phyloP scores from a whole-genome alignment of 2,888 invertebrate genomes.

The Apotomis capreana region DNA sequence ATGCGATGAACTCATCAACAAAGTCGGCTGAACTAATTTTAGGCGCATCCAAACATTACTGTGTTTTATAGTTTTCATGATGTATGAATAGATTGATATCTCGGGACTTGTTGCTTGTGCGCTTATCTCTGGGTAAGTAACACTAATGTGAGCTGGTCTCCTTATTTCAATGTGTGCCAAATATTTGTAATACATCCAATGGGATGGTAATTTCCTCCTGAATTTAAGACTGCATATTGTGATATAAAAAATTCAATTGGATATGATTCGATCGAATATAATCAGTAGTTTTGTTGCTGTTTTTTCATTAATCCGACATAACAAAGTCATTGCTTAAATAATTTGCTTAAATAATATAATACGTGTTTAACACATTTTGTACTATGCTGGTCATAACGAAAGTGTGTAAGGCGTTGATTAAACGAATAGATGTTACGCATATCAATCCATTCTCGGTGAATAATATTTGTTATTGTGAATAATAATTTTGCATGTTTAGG shows the following conservation, averaged over 20 bases:
- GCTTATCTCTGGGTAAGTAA: slow-evolving; percentile 69
- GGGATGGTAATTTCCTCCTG: slow-evolving; percentile 50
- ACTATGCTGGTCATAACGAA: slow-evolving; percentile 73
- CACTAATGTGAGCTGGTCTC: slow-evolving; percentile 64
- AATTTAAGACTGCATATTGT: slow-evolving; percentile 72
- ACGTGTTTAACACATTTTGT: slow-evolving; percentile 55
- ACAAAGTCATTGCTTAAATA: slow-evolving; percentile 12
- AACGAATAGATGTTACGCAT: slow-evolving; percentile 25
- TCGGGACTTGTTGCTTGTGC: slow-evolving; percentile 62
- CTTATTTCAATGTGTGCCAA: slow-evolving; percentile 64
- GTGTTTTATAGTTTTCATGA: slow-evolving; percentile 56
- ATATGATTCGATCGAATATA: slow-evolving; percentile 26
- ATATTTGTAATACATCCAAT: slow-evolving; percentile 51
- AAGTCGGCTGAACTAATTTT: slow-evolving; percentile 71
- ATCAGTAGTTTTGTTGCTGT: slow-evolving; percentile 8
- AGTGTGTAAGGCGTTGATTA: slow-evolving; percentile 40
- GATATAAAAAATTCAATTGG: slow-evolving; percentile 56
- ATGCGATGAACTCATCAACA: slow-evolving; percentile 95
- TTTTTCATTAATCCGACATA: slow-evolving; percentile 34
- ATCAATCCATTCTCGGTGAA: slow-evolving; percentile 41
- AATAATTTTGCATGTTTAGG: slow-evolving; percentile 56
- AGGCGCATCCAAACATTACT: slow-evolving; percentile 53
- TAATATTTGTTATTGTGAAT: slow-evolving; percentile 37
- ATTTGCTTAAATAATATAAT: background rate
- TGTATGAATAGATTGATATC: slow-evolving; percentile 54